phyloP scores from a whole-genome alignment of 2,797 vertebrate genomes.

The Sorex maritimensis region DNA sequence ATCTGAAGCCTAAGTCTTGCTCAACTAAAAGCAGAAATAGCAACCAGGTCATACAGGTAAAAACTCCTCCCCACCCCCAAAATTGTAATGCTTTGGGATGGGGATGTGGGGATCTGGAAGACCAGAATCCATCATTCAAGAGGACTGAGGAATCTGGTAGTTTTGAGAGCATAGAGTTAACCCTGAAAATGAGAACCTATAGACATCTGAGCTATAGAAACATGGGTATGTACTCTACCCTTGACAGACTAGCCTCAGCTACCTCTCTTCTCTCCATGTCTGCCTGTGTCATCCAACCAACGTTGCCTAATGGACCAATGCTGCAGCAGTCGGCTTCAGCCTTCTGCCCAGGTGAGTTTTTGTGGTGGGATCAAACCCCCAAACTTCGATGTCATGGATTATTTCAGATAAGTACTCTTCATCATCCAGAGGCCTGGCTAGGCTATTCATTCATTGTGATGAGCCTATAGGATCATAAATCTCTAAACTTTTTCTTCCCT shows the following conservation, averaged over 20 bases:
- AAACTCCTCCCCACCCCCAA: neutral
- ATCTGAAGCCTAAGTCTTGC: neutral
- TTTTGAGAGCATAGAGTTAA: neutral
- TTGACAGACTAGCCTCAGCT: no score
- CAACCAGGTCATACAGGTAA: neutral
- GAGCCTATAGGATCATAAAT: neutral
- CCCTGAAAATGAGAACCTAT: neutral
- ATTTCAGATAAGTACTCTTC: neutral
- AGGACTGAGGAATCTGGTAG: neutral
- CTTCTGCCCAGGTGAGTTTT: neutral
- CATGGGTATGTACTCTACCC: no score
- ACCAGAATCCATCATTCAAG: neutral
- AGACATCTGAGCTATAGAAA: neutral
- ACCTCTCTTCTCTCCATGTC: neutral
- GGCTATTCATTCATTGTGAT: neutral
- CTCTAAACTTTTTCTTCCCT: neutral
- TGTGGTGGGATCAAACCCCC: no score
- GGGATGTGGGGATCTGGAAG: neutral
- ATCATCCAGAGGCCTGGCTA: neutral
- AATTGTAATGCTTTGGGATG: neutral
- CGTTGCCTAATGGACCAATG: neutral
- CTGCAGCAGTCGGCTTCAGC: neutral
- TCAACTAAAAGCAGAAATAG: neutral
- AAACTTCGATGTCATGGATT: neutral
- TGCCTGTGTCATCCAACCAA: neutral